Evolutionary conservation across 1,140 invertebrate genomes (phyloP).

Genomic region (Grapholita molesta): DNA sequence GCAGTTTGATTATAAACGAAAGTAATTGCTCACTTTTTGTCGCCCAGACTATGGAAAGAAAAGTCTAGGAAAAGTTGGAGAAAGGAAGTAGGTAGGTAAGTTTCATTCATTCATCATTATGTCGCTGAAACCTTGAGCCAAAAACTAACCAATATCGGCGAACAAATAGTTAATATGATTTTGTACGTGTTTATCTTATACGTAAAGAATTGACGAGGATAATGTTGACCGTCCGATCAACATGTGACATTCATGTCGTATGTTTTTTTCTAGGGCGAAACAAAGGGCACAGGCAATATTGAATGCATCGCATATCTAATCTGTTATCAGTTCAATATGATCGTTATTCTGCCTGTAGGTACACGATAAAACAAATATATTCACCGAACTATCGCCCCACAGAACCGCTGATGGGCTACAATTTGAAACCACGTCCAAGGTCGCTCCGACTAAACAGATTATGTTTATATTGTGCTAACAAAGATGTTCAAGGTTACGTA

Average conservation of each 20-base stretch:
- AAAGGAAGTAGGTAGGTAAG: neutral
- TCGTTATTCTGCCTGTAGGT: constrained; percentile 56
- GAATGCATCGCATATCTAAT: constrained; percentile 67
- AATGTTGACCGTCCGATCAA: neutral
- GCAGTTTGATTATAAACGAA: neutral
- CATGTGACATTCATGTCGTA: neutral
- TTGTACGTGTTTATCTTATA: neutral
- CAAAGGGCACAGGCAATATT: constrained; percentile 43
- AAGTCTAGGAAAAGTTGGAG: neutral
- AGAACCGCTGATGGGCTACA: neutral
- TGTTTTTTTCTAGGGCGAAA: constrained; percentile 6
- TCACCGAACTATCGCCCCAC: neutral
- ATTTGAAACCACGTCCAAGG: constrained; percentile 11
- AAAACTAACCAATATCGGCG: neutral
- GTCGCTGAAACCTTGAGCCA: neutral
- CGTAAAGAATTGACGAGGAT: neutral
- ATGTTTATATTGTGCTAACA: constrained; percentile 38
- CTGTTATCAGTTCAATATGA: constrained; percentile 69
- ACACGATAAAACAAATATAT: constrained; percentile 22
- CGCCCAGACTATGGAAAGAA: neutral
- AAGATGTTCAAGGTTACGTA: constrained; percentile 61
- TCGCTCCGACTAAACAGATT: constrained; percentile 32
- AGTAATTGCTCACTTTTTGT: neutral
- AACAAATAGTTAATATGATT: neutral
- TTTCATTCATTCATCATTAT: constrained; percentile 2